Conservation (phyloP, 1,140 invertebrate species). For the Drosophila seguyi region DNA sequence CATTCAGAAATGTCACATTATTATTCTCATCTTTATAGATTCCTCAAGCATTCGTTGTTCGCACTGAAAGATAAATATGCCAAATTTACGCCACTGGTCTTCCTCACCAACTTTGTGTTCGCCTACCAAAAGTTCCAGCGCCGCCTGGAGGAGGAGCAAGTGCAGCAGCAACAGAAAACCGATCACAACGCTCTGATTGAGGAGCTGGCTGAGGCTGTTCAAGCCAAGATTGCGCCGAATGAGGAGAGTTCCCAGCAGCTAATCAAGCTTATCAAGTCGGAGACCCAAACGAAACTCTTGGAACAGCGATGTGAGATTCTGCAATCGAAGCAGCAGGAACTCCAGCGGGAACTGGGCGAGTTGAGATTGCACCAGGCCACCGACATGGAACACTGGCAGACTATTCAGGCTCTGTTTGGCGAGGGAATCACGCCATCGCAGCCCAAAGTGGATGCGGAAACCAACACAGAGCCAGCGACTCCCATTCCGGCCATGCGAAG, state of each 20-base stretch:
- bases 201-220: constrained; percentile 41
- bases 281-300: constrained; percentile 69
- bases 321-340: constrained; percentile 49
- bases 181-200: constrained; percentile 22
- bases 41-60: constrained; percentile 74
- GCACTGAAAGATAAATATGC: constrained; percentile 79
- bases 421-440: background rate
- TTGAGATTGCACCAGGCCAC: constrained; percentile 56
- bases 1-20: background rate
- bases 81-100: constrained; percentile 83
- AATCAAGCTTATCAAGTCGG: constrained; percentile 74
- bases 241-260: constrained; percentile 73
- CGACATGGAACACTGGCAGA: constrained; percentile 80
- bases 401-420: constrained; percentile 75
- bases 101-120: constrained; percentile 81
- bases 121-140: constrained; percentile 67
- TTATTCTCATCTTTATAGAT: constrained; percentile 39
- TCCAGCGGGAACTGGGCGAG: constrained; percentile 61
- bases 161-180: constrained; percentile 3
- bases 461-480: constrained; percentile 63
- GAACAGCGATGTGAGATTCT: constrained; percentile 67
- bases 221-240: constrained; percentile 32
- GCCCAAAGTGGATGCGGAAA: constrained; percentile 46
- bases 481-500: constrained; percentile 70
- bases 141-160: constrained; percentile 42